phyloP scores from a whole-genome alignment of 2,113 vertebrate species.

The Varanus komodoensis region DNA sequence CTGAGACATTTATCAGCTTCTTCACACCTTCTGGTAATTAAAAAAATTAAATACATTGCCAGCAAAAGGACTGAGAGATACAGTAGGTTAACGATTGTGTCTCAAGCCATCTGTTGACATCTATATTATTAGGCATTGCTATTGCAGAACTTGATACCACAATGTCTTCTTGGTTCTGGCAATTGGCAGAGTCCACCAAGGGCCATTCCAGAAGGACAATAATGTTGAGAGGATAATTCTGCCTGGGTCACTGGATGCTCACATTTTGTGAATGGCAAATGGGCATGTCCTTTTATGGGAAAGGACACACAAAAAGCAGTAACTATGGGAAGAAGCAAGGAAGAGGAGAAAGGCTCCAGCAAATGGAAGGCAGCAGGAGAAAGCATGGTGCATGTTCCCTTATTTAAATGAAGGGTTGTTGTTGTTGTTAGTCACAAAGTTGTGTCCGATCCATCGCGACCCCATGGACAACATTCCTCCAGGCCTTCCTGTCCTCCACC shows the following conservation, averaged over 20 bases:
- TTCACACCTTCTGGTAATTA: conserved; percentile 59
- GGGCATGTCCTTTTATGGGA: not conserved
- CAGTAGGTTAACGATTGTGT: conserved; percentile 19
- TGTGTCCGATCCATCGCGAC: no score
- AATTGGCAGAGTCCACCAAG: not conserved
- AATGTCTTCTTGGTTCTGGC: not conserved
- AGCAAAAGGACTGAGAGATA: conserved; percentile 32
- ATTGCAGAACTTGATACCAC: not conserved
- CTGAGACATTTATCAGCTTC: conserved; percentile 55
- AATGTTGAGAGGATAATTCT: not conserved
- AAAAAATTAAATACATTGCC: conserved; percentile 60
- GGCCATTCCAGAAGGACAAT: not conserved
- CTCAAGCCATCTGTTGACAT: conserved; percentile 7
- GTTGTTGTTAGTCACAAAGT: no score
- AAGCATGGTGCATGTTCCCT: not conserved
- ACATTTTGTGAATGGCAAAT: not conserved
- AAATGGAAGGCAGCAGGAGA: not conserved
- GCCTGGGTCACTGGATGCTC: not conserved
- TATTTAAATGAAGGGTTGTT: not conserved
- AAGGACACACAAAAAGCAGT: fast-evolving
- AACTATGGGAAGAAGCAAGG: not conserved
- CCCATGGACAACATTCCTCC: no score
- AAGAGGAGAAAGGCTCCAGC: not conserved
- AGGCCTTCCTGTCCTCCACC: no score
- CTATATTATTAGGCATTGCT: conserved; percentile 17